Evolutionary conservation across 92 coral and sea anemone genomes (phyloP).

Genomic region (Epizoanthus scotinus): DNA sequence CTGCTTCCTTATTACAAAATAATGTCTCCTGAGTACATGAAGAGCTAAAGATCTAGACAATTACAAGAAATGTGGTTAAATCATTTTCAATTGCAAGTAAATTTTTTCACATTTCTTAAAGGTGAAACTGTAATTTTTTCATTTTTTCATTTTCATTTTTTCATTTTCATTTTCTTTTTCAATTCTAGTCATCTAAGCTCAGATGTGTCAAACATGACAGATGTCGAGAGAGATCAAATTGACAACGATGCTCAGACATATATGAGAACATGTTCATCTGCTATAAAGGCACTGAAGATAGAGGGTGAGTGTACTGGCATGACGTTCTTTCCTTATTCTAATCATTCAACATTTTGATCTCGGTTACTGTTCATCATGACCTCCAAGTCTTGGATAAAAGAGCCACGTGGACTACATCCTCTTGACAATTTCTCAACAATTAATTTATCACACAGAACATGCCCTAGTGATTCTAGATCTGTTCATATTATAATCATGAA

Average conservation of each 20-base stretch:
- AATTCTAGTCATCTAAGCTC: slow-evolving; percentile 70
- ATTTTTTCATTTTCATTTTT: not conserved
- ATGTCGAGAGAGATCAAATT: slow-evolving; percentile 94
- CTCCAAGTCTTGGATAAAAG: too few species aligned
- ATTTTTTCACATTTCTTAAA: too few species aligned
- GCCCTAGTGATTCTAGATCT: too few species aligned
- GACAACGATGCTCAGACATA: slow-evolving; percentile 96
- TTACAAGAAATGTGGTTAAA: not conserved
- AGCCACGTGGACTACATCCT: too few species aligned
- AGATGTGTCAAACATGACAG: slow-evolving; percentile 90
- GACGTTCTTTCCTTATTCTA: too few species aligned
- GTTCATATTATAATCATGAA: too few species aligned
- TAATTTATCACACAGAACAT: too few species aligned
- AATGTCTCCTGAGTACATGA: too few species aligned
- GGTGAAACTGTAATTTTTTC: not conserved
- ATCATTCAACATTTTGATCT: too few species aligned
- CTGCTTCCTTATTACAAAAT: too few species aligned
- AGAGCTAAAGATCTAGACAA: not conserved
- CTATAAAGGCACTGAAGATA: slow-evolving; percentile 74
- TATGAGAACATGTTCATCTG: slow-evolving; percentile 89
- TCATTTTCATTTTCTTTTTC: not conserved
- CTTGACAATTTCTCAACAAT: too few species aligned
- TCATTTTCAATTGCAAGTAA: not conserved
- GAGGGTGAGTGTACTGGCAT: slow-evolving; percentile 63
- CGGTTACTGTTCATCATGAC: too few species aligned